Conservation (phyloP, 2,113 vertebrate genomes). For the Carollia perspicillata region DNA sequence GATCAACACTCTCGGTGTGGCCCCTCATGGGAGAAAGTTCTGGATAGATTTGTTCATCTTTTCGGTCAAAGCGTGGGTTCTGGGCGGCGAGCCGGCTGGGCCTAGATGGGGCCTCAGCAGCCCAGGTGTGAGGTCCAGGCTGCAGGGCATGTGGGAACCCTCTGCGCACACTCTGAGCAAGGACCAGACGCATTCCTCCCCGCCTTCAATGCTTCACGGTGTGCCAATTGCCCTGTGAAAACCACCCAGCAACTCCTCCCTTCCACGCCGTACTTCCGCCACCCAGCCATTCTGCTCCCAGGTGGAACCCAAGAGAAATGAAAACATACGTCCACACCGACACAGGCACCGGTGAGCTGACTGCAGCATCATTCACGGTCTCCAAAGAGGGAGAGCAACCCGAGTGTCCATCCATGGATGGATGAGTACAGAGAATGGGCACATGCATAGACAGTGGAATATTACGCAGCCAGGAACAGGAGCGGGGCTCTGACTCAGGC, state of each 20-base stretch:
- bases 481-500: too few species aligned
- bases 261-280: accelerated
- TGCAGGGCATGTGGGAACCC: accelerated
- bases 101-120: background rate
- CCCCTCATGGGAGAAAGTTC: background rate
- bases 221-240: accelerated
- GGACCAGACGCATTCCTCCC: background rate
- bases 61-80: background rate
- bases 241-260: accelerated
- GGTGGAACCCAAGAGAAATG: background rate
- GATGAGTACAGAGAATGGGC: accelerated
- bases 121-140: background rate
- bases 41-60: too few species aligned
- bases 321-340: accelerated
- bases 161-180: accelerated
- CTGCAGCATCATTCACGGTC: accelerated
- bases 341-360: accelerated
- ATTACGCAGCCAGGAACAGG: background rate
- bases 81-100: background rate
- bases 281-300: background rate
- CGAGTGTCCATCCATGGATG: accelerated
- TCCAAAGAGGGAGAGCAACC: too few species aligned
- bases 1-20: too few species aligned
- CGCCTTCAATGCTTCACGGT: accelerated
- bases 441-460: accelerated